Base-by-base conservation (phyloP, 2,113 vertebrate species). In the Caracal caracal region DNA sequence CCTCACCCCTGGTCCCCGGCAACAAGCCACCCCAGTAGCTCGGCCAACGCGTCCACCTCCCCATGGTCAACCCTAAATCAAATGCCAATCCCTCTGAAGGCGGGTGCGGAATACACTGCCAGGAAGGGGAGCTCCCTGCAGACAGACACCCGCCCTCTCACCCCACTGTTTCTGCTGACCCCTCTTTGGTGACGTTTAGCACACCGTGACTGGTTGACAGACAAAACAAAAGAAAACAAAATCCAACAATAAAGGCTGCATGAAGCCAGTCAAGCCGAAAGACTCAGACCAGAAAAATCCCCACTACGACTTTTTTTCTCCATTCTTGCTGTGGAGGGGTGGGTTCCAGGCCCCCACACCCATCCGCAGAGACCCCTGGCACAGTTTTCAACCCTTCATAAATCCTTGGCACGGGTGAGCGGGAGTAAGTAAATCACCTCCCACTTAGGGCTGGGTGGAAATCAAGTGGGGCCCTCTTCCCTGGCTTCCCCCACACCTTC, bases 51-150 rank as follows among this genome's bases (percentile, higher is more conserved):
- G 17, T 24, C n/a, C 33, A 61, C 35, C 28, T 56, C 1, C 40
- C 1, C 1, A 3, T 7, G 10, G 7, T 10, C 16, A 30, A 19
- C 3, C 4, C 80, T 28, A 22, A 40, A 10, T 33, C 8, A 2
- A 9, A 30, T 2, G 33, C 51, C 26, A 20, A n/a, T 19, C 59
- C 43, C 70, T 61, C 43, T 43, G 53, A 51, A 37, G 20, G 2
- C 17, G 20, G 35, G n/a, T 4, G 3, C 65, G 10, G 33, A 87
- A 15, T 24, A 28, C 47, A 20, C 15, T 11, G 22, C 30, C 68
- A 17, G 4, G 35, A 68, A 66, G 24, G 16, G 71, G 22, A 19
- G 61, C 16, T 7, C 37, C 80, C 73, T 43, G 28, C 3, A 75
- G 4, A 33, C 4, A 80, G 81, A 16, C 17, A n/a, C 19, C 47